A percentile compares a stretch with the other conserved stretches of the same genome.
phyloP scores from a whole-genome alignment of 2,888 invertebrate species.

The Oscheius sp. region DNA sequence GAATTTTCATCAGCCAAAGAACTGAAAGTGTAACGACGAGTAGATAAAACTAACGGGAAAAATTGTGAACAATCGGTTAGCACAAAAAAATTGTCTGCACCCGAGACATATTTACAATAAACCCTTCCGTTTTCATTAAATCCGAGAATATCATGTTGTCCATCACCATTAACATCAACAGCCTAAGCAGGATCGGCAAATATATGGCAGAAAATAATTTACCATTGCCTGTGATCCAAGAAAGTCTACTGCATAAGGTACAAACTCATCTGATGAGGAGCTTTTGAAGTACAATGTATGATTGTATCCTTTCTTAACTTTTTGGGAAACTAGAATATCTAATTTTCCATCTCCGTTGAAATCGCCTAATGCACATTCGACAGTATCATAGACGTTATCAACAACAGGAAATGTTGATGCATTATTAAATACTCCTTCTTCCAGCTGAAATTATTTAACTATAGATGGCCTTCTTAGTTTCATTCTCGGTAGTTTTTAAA shows the following conservation, averaged over 20 bases:
- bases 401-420: constrained; percentile 29
- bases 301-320: neutral
- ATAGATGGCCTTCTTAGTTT: no score
- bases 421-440: constrained; percentile 40
- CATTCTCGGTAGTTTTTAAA: no score
- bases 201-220: neutral
- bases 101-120: constrained; percentile 30
- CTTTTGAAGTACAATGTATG: no score
- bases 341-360: constrained; percentile 64
- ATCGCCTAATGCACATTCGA: constrained; percentile 65
- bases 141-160: constrained; percentile 63
- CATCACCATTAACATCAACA: constrained; percentile 65
- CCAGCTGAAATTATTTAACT: constrained; percentile 45
- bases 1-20: no score
- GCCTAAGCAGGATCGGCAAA: constrained; percentile 32
- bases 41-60: constrained; percentile 27
- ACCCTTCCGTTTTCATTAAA: constrained; percentile 49
- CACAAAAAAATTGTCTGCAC: no score
- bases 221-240: constrained; percentile 29
- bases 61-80: constrained; percentile 28
- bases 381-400: constrained; percentile 20
- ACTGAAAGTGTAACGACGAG: neutral
- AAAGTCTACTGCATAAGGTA: neutral
- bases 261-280: constrained; percentile 15
- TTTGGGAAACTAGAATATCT: constrained; percentile 57